Evolutionary conservation across 2,113 vertebrate species (phyloP), one percentile per base, ranked within the genome.

Genomic region (Phocoena phocoena): DNA sequence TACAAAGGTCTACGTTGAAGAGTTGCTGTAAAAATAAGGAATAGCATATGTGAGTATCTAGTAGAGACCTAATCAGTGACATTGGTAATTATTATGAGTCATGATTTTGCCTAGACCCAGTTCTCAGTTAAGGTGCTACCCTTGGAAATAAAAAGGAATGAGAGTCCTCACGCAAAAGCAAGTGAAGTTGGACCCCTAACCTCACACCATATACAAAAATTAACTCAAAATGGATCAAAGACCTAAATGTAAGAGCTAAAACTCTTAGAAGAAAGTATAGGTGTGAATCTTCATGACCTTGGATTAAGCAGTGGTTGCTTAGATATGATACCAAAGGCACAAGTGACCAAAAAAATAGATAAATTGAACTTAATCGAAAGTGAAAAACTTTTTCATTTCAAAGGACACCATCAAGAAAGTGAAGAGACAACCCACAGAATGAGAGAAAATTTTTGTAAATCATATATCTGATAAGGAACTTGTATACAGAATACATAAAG

Each of bases 181-280:
- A 88, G 60, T 33, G 36, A 88, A 88, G 50, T 31, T 88, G 28
- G 3, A 80, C 9, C 38, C 71, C 38, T 91, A 80, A 86, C 36
- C 2, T 65, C 74, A 91, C 5, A 58, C 55, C 36, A 47, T 41
- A 41, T 7, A 41, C 41, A 41, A 41, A 41, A 41, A 41, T 41
- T 41, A 95, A 71, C 55, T 87, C 74, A 90, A 84, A 93, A 67
- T 79, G 41, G 21, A 68, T 92, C 81, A 97, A 96, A 76, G 50
- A 25, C 31, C n/a, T 80, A 91, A 86, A 60, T 93, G 15, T 68
- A 88, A 93, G 38, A 95, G 38, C 65, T 96, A 81, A 85, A 88
- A 92, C n/a, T 93, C 47, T 83, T 93, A 90, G 36, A 95, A 95
- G 65, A 83, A 53, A 94, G 71, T 8, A 14, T 91, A 89, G 55